Conservation (phyloP, 2,888 invertebrate species). For the Ectemnius cavifrons region DNA sequence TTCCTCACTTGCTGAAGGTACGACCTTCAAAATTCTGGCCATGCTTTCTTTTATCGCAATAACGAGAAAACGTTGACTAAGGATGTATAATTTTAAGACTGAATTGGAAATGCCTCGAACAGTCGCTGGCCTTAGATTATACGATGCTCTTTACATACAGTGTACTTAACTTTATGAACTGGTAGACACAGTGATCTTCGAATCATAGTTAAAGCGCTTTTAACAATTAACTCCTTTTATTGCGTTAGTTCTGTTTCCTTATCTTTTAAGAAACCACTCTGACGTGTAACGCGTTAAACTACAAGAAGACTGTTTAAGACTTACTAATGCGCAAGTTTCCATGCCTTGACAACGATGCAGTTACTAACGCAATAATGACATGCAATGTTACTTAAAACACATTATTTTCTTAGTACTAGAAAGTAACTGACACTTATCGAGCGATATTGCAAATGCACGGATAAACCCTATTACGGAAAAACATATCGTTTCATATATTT, state of each 20-base stretch:
- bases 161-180: constrained; percentile 53
- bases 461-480: constrained; percentile 1
- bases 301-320: too few relatives aligned
- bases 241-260: constrained; percentile 21
- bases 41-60: constrained; percentile 48
- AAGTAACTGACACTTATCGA: too few relatives aligned
- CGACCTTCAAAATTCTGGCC: constrained; percentile 41
- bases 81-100: constrained; percentile 60
- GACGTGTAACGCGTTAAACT: too few relatives aligned
- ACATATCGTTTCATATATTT: constrained; percentile 38
- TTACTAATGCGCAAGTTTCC: too few relatives aligned
- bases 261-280: too few relatives aligned
- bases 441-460: too few relatives aligned
- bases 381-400: too few relatives aligned
- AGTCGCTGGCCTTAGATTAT: constrained; percentile 60
- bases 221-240: constrained; percentile 31
- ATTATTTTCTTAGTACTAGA: too few relatives aligned
- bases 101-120: constrained; percentile 55
- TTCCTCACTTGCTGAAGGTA: constrained; percentile 32
- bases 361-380: too few relatives aligned
- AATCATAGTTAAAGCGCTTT: constrained; percentile 43
- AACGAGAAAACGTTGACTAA: constrained; percentile 47
- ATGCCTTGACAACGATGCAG: too few relatives aligned
- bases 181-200: constrained; percentile 53
- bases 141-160: constrained; percentile 42